These are phyloP conservation scores for Aricia artaxerxes DNA, from an alignment of 2,888 invertebrate genomes.

Conservation along the genomic window DNA sequence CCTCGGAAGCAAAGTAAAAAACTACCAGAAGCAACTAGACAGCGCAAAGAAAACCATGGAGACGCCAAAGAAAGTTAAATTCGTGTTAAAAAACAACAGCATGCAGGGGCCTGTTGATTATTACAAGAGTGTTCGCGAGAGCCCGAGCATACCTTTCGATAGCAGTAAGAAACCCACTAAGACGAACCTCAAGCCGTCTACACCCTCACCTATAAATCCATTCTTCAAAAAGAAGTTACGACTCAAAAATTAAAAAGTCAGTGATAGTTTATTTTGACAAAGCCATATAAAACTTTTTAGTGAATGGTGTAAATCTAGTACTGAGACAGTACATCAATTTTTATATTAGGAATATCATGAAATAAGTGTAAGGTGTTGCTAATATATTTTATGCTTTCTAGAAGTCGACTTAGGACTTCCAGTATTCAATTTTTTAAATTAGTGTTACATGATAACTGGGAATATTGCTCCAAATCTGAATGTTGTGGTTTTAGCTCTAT, in stretches of 20 bases:
- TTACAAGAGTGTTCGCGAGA: conserved; percentile 83
- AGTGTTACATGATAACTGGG: neutral
- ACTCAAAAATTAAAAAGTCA: conserved; percentile 29
- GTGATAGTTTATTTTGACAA: conserved; percentile 26
- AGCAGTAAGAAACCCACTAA: conserved; percentile 84
- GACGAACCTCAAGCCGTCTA: conserved; percentile 86
- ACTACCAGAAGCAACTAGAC: conserved; percentile 52
- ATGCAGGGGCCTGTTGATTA: conserved; percentile 88
- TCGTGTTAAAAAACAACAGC: conserved; percentile 84
- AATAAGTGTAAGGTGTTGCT: neutral
- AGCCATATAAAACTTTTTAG: conserved; percentile 20
- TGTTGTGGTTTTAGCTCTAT: neutral
- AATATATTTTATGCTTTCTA: neutral
- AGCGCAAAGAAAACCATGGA: conserved; percentile 45
- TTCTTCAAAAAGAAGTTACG: conserved; percentile 82
- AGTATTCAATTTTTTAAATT: neutral
- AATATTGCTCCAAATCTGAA: neutral
- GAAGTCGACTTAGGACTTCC: neutral
- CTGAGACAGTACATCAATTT: conserved; percentile 10
- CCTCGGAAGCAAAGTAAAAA: conserved; percentile 57
- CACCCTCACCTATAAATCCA: conserved; percentile 88
- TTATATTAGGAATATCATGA: neutral
- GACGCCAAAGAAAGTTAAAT: conserved; percentile 85
- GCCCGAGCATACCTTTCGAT: conserved; percentile 89
- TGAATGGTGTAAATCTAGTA: conserved; percentile 23